Evolutionary conservation across 1,140 invertebrate species (phyloP), one percentile per base, ranked within the genome.

Genomic region (Bombyx mori): DNA sequence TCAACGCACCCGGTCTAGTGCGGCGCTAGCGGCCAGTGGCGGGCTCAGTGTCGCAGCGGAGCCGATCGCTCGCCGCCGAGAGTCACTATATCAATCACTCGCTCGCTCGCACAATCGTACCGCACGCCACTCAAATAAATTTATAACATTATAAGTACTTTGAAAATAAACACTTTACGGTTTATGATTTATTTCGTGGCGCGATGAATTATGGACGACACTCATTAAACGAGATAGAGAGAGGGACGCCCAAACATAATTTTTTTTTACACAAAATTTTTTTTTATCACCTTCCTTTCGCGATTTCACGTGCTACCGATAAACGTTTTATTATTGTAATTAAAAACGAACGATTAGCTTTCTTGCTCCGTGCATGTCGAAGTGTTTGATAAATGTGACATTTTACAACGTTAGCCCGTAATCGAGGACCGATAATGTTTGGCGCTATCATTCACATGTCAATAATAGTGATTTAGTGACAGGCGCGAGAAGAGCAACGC

Each of bases 91-190:
- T 86, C 82, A 86, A 84, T 86, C 82, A 86, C 65, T 69, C 26
- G 26, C 26, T 55, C 53, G 54, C 58, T 66, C 66, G 35, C 54
- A 77, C 79, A 82, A 83, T 82, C 80, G 73, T 68, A 76, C 73
- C 78, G 79, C 78, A 71, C 61, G 78, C 80, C 82, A 86, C 82
- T 86, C 82, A 86, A 86, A 84, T 84, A 84, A 83, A 86, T 86
- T 86, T 86, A 86, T 84, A 82, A 82, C 79, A 81, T 83, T 83
- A 82, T 85, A 86, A 83, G 79, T 83, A 82, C 77, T 73, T 82
- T 78, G 74, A 86, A 83, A 86, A 86, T 86, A 86, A 82, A 86
- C 82, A 86, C 75, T 85, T 85, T 82, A 80, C 74, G 65, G 77
- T 78, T 82, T 84, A 86, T 86, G 82, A 86, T 86, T 86, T 86